phyloP scores from a whole-genome alignment of 2,113 vertebrate genomes.

The Caranx ignobilis region DNA sequence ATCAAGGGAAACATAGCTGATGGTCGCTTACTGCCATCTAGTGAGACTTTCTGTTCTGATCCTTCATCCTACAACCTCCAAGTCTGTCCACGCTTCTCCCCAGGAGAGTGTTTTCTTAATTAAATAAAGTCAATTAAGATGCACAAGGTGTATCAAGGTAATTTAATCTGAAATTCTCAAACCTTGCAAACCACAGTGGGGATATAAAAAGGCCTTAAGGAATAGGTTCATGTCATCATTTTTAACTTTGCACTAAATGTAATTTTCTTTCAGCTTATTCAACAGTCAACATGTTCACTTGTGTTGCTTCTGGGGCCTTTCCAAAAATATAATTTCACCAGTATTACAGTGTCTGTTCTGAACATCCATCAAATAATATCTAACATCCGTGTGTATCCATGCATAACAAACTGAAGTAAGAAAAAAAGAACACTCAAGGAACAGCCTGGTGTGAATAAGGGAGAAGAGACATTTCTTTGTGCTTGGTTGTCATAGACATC shows the following conservation, averaged over 20 bases:
- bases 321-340: constrained; percentile 57
- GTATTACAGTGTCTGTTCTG: constrained; percentile 17
- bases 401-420: constrained; percentile 15
- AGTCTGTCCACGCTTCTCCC: not conserved
- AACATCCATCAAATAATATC: not conserved
- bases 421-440: not conserved
- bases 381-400: constrained; percentile 24
- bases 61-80: not conserved
- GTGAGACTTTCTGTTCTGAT: constrained; percentile 19
- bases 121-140: constrained; percentile 6
- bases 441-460: not conserved
- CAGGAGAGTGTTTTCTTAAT: not conserved
- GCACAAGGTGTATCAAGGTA: constrained; percentile 19
- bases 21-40: constrained; percentile 64
- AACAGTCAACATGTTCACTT: constrained; percentile 9
- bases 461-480: constrained; percentile 11
- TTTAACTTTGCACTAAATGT: constrained; percentile 13
- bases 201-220: constrained; percentile 24
- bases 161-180: constrained; percentile 61
- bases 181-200: constrained; percentile 33
- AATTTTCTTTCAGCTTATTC: constrained; percentile 40
- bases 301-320: constrained; percentile 18
- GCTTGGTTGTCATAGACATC: constrained; percentile 9
- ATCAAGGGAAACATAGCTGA: not conserved
- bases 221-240: constrained; percentile 1